Percentiles rank a stretch among this genome's conserved stretches.
Evolutionary conservation across 2,888 invertebrate genomes (phyloP).

Genomic region (Polymixis flavicincta): DNA sequence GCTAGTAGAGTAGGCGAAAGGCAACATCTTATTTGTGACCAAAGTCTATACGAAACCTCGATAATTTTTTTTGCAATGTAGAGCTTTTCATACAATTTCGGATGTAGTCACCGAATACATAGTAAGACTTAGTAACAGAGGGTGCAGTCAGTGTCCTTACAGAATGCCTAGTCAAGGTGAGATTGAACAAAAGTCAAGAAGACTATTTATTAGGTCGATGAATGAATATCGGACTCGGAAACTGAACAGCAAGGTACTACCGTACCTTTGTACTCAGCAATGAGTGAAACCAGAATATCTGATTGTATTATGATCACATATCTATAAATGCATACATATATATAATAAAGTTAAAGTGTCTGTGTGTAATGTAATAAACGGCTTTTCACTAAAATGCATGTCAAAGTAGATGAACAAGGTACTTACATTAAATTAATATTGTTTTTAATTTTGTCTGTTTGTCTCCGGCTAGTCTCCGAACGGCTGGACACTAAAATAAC

Average conservation of each 20-base stretch:
- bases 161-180: neutral
- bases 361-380: no score
- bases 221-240: neutral
- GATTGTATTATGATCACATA: neutral
- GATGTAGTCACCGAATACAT: neutral
- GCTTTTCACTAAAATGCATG: no score
- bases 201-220: neutral
- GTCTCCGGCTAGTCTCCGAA: no score
- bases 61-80: neutral
- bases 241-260: neutral
- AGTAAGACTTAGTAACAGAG: neutral
- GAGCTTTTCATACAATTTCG: neutral
- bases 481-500: no score
- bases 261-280: neutral
- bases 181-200: neutral
- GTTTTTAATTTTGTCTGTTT: no score
- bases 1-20: slow-evolving; percentile 16
- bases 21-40: slow-evolving; percentile 14
- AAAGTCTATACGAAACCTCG: neutral
- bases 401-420: no score
- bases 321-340: no score
- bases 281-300: neutral
- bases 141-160: neutral
- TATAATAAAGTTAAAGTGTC: no score
- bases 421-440: no score